Evolutionary conservation across 2,888 invertebrate species (phyloP), one percentile per base, ranked within the genome.

Genomic region (Eilema griseolum): DNA sequence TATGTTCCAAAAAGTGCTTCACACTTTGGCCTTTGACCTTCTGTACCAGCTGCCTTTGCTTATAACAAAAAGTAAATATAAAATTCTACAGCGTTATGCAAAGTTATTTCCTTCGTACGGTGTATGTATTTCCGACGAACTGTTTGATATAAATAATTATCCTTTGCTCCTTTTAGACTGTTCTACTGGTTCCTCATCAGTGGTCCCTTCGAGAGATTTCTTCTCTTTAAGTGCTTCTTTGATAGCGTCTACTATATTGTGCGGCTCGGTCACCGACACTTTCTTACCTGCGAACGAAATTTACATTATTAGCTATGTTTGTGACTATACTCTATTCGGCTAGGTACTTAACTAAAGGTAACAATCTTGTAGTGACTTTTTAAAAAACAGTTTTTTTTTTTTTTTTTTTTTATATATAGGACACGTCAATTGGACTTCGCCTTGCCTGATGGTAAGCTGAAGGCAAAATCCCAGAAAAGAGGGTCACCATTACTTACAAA

Each of bases 201-300:
- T 56, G 12, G 71, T 59, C 3, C 46, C 62, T 60, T 70, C 64
- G 4, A 92, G 85, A 59, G 91, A 83, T 77, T 95, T 93, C 92
- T 96, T 95, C 79, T 95, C 94, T 83, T 90, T 94, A 72, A 97
- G 88, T 26, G 96, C 97, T 86, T 95, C 93, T 81, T 96, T 96
- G 74, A 97, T 95, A 10, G 96, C 96, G 76, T 97, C 95, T 79
- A 97, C 95, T 80, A 97, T 84, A 73, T 96, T 92, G 62, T 96
- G 91, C 11, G 96, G 96, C 80, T 96, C 96, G 46, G 94, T 91
- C 84, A 96, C 94, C 77, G 96, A 96, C 79, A 96, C 89, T 92
- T 97, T 97, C 81, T 96, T 96, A 90, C 97, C 97, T 97, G 93
- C 76, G 92, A 92, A 83, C 70, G 31, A 24, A n/a, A 33, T 56